Conservation (phyloP, 2,888 invertebrate species). For the Julus scandinavius region DNA sequence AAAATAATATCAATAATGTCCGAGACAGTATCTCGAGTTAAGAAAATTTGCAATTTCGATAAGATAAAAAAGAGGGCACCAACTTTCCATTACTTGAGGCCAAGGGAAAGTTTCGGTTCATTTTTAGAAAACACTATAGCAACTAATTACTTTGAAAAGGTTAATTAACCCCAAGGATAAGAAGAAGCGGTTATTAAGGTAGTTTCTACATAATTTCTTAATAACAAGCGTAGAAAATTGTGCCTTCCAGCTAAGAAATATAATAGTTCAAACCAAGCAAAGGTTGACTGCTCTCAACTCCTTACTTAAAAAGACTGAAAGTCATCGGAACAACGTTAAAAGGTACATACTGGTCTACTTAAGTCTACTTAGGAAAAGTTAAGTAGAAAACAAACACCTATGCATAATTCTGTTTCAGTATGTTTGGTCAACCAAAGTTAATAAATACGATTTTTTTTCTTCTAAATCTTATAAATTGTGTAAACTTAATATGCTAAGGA, state of each 20-base stretch:
- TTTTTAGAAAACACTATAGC: background rate
- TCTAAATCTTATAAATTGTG: background rate
- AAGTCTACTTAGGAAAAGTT: background rate
- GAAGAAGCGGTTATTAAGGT: constrained; percentile 35
- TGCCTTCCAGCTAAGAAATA: constrained; percentile 11
- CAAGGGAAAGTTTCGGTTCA: background rate
- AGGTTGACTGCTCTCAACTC: constrained; percentile 34
- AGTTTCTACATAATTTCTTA: constrained; percentile 36
- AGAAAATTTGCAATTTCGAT: background rate
- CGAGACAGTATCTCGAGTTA: background rate
- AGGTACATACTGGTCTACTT: background rate
- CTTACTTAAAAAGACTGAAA: background rate
- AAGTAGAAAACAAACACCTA: background rate
- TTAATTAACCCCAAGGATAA: constrained; percentile 28
- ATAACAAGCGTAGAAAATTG: constrained; percentile 39
- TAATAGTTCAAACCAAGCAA: constrained; percentile 2
- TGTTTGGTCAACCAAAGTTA: background rate
- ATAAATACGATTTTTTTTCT: background rate
- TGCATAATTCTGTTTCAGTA: background rate
- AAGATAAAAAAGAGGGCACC: background rate
- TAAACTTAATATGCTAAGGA: background rate
- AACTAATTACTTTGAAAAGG: constrained; percentile 26
- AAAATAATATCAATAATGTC: background rate
- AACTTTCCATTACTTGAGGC: constrained; percentile 2
- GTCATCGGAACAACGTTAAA: background rate